Percentiles rank a stretch among this genome's conserved stretches.
These are phyloP conservation scores for Hippoglossus hippoglossus DNA, from an alignment of 2,797 vertebrate genomes.

Conservation along the genomic window DNA sequence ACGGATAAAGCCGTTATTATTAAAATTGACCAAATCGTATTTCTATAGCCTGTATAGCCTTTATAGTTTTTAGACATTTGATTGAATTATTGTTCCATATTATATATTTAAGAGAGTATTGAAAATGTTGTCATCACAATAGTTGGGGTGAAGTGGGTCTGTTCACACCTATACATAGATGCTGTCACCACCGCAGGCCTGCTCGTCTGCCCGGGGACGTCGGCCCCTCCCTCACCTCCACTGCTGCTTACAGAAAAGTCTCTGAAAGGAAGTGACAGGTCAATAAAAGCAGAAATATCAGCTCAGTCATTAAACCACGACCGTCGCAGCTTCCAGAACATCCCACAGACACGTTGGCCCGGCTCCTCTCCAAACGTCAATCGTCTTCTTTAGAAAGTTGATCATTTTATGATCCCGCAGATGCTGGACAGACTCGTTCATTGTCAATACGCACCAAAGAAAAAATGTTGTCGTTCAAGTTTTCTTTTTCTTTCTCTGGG, in stretches of 20 bases:
- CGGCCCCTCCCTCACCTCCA: slow-evolving; percentile 22
- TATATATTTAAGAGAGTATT: too few relatives aligned
- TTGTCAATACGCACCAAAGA: slow-evolving; percentile 26
- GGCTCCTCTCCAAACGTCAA: slow-evolving; percentile 72
- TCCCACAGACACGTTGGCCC: slow-evolving; percentile 59
- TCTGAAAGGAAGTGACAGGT: slow-evolving; percentile 84
- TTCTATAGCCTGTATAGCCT: too few relatives aligned
- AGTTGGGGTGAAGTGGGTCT: background rate
- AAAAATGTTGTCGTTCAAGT: background rate
- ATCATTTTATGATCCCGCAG: slow-evolving; percentile 82
- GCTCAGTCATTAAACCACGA: slow-evolving; percentile 69
- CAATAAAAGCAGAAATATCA: slow-evolving; percentile 84
- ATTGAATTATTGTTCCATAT: too few relatives aligned
- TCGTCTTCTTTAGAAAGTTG: slow-evolving; percentile 79
- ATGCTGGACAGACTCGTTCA: slow-evolving; percentile 64
- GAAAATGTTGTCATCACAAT: too few relatives aligned
- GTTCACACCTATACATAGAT: slow-evolving; percentile 18
- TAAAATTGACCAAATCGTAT: too few relatives aligned
- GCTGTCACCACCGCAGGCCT: slow-evolving; percentile 28
- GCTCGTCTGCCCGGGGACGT: slow-evolving; percentile 32
- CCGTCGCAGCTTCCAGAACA: slow-evolving; percentile 81
- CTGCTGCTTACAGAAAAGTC: slow-evolving; percentile 72
- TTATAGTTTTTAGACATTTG: too few relatives aligned
- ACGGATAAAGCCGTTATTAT: too few relatives aligned
- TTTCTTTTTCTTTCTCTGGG: background rate